Evolutionary conservation across 2,797 vertebrate species (phyloP), one percentile per base, ranked within the genome.

Genomic region (Picus viridis): DNA sequence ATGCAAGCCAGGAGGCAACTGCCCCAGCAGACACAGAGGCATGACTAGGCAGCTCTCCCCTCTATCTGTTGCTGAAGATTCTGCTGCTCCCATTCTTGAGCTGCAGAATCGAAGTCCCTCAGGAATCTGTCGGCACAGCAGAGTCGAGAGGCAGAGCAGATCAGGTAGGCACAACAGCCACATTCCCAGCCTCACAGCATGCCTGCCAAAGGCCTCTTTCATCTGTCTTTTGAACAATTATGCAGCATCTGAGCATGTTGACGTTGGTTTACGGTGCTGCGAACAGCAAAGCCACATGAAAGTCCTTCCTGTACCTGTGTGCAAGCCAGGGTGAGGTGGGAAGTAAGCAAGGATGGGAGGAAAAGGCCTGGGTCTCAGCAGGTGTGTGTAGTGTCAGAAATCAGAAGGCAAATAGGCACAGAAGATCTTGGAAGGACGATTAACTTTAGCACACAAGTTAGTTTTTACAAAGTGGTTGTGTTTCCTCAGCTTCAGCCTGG

Each of bases 41-140:
- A 96, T 97, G 97, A 97, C 97, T 94, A 97, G 97, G 95, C 98
- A 98, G 83, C 95, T 98, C 72, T 98, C 97, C 83, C 97, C 97
- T 86, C 96, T 98, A 51, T 97, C 98, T 90, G 96, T 97, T 93
- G 96, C 97, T 12, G 98, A 98, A 97, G 98, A 98, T 93, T 98
- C 98, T 94, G 97, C 97, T 71, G 97, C 97, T 97, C 97, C 98
- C 80, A 98, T 98, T 96, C 97, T 98, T 95, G 98, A 98, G 96
- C 97, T 98, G 94, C 98, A 98, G 96, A 98, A 97, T 94, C 97
- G 96, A 94, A 97, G 97, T 94, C 95, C 98, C 79, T 97, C 97
- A 77, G 97, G 97, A 92, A 97, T 98, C 93, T 98, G 97, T 94
- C 97, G 97, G 90, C 98, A 97, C 72, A 96, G 95, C 97, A 97